Conservation (phyloP, 37 sponge, comb jelly and placozoan genomes). For the Aplysina aerophoba region DNA sequence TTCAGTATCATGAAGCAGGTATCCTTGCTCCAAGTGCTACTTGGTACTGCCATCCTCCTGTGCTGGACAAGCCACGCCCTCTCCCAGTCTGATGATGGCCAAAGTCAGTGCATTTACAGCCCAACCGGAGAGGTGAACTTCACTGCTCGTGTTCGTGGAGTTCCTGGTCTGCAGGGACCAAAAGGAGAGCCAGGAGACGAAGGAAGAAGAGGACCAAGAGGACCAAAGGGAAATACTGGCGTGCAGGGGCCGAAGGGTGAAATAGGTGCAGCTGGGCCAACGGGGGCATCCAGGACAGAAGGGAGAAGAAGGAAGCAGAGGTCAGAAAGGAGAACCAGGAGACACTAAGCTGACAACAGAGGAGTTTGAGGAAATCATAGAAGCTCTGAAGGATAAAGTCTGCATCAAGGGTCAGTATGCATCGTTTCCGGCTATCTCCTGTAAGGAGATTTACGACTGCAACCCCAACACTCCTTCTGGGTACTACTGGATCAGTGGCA, state of each 20-base stretch:
- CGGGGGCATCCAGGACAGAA: slow-evolving; percentile 26
- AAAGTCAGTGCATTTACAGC: too few species aligned
- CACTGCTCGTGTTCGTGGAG: too few species aligned
- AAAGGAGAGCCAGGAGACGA: not conserved
- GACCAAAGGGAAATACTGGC: slow-evolving; percentile 11
- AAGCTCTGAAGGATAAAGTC: not conserved
- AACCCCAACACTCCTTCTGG: not conserved
- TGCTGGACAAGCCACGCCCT: too few species aligned
- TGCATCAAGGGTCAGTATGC: too few species aligned
- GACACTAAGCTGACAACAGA: not conserved
- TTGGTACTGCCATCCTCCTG: too few species aligned
- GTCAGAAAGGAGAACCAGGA: slow-evolving; percentile 16
- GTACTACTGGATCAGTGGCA: slow-evolving; percentile 3
- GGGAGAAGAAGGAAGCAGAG: slow-evolving; percentile 7
- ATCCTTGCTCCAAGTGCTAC: too few species aligned
- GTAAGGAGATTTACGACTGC: slow-evolving; percentile 1
- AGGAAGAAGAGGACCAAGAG: slow-evolving; percentile 16
- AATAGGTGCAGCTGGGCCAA: not conserved
- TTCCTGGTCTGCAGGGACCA: not conserved
- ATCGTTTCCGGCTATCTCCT: not conserved
- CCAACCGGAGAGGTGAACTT: too few species aligned
- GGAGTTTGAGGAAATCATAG: not conserved
- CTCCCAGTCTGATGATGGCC: too few species aligned
- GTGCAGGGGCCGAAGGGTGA: not conserved
- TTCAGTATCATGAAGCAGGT: too few species aligned